Evolutionary conservation across 2,888 invertebrate species (phyloP), one percentile per base, ranked within the genome.

Genomic region (Laothoe populi): DNA sequence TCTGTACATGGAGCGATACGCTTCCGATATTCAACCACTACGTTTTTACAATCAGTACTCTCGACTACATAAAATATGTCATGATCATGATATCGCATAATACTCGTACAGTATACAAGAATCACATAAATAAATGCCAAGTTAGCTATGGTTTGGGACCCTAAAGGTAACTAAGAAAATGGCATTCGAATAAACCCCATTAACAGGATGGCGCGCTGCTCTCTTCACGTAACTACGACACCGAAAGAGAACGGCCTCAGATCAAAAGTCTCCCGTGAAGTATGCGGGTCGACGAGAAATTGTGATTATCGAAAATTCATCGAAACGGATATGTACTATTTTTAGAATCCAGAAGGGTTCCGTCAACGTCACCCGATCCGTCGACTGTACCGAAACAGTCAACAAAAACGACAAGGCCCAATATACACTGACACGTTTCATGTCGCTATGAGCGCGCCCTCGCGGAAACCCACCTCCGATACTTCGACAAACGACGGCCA

Each of bases 51-150:
- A 83, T 83, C 86, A 77, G 83, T 83, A 84, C 72, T 74, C 72
- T 83, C 81, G 78, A 81, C 88, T 90, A 90, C 86, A 82, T 83
- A 84, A 82, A 83, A 83, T 79, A 87, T 90, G 90, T 91, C 89
- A 90, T 90, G 89, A 84, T 84, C 82, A 83, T 75, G 53, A 53
- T 85, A 86, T 88, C 82, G 85, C 82, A 81, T 84, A 86, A 86
- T 87, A 89, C 86, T 88, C 82, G 86, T 84, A 86, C 79, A 86
- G 82, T 86, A 38, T 38, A 84, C 79, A 88, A 84, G 83, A 87
- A 91, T 90, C 89, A 90, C 90, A 90, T 86, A 87, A 90, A 89
- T 91, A 92, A 92, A 92, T 92, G 92, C 92, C 91, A 88, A 83
- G 89, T 88, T 88, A 85, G 86, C 84, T 89, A 90, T 87, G 88